Base-by-base conservation (phyloP, 2,113 vertebrate genomes). In the Rhombomys opimus region DNA sequence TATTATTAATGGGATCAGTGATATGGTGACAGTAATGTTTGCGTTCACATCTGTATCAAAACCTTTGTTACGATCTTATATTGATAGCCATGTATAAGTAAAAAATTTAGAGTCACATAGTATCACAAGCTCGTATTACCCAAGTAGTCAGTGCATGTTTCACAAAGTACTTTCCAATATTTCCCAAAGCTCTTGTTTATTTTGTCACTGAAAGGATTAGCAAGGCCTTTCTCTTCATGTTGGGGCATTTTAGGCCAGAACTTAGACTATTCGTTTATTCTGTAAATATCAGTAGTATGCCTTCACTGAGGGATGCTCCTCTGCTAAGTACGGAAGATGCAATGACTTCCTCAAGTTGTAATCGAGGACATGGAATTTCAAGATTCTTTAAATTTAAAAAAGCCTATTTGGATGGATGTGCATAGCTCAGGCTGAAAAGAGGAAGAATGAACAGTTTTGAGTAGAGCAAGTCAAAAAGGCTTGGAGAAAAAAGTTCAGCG, bases 51-150 rank as follows among this genome's bases (percentile, higher is more conserved):
- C 0, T 12, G 17, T 82, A 38, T 95, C 57, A 11, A 68, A 9
- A 10, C 92, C 54, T 90, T 93, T 54, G 9, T 94, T 93, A 75
- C 35, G 78, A 87, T 94, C 57, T 90, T 94, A 0, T 78, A 87
- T 89, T 22, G 15, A 70, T 32, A 88, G 23, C 5, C 18, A 1
- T 32, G 80, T 13, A 63, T 82, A 87, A 90, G 85, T n/a, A 41
- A 80, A 85, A 89, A 23, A 91, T 81, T 80, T 35, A 94, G 87
- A 89, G 86, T 87, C n/a, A 17, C 5, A 67, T 27, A 38, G 4
- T 80, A 7, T 67, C 41, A 63, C 80, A n/a, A 17, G 50, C 50
- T 84, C 80, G 50, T 95, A 27, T 86, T 30, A 82, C 46, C 4
- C 54, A 30, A 91, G 65, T 68, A 82, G 92, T 87, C 52, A 89